Evolutionary conservation across 64 coral and sea anemone species (phyloP).

Genomic region (Montipora efflorescens): DNA sequence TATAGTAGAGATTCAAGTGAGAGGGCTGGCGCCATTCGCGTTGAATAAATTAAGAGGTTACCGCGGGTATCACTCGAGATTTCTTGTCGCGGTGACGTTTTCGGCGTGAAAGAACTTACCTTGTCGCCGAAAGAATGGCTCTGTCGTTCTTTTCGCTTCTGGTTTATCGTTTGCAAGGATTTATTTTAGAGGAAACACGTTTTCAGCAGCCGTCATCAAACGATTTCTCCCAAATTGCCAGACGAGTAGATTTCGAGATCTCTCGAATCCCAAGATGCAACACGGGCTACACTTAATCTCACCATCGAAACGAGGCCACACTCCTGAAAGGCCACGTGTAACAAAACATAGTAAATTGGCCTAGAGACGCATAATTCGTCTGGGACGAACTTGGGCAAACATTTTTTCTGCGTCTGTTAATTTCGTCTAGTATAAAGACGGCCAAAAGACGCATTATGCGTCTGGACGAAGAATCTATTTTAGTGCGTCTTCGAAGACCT

Average conservation of each 20-base stretch:
- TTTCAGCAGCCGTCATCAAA: background rate
- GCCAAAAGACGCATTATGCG: too few species aligned
- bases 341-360: too few species aligned
- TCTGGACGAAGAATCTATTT: too few species aligned
- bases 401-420: too few species aligned
- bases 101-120: constrained; percentile 25
- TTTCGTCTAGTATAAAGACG: too few species aligned
- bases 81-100: constrained; percentile 22
- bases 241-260: constrained; percentile 49
- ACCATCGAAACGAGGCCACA: background rate
- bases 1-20: background rate
- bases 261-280: constrained; percentile 44
- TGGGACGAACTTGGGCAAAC: too few species aligned
- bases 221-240: background rate
- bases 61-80: constrained; percentile 57
- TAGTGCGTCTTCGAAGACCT: too few species aligned
- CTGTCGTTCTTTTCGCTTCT: background rate
- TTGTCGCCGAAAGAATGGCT: background rate
- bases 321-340: constrained; percentile 21
- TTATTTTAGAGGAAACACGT: background rate
- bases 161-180: background rate
- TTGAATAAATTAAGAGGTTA: constrained; percentile 47
- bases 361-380: too few species aligned
- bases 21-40: constrained; percentile 51
- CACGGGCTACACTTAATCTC: background rate